phyloP scores from a whole-genome alignment of 1,140 invertebrate genomes.

The Papilio machaon region DNA sequence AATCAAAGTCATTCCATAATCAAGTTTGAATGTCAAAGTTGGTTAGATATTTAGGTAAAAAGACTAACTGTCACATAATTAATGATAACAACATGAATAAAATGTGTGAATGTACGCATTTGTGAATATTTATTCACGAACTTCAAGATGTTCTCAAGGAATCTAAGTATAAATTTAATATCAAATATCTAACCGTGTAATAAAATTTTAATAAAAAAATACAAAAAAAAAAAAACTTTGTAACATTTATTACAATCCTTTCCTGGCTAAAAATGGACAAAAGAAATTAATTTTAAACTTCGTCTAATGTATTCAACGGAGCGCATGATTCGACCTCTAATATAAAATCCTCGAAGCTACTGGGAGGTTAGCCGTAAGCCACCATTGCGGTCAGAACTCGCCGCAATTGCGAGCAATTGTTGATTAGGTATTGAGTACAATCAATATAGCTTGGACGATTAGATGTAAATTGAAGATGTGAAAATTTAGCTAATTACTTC shows the following conservation, averaged over 20 bases:
- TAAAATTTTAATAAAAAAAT: not conserved
- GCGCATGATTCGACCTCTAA: conserved; percentile 26
- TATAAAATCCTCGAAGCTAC: conserved; percentile 28
- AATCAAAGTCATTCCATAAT: not conserved
- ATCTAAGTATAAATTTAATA: too few species aligned
- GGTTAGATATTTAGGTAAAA: not conserved
- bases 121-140: not conserved
- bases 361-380: not conserved
- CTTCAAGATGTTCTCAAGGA: too few species aligned
- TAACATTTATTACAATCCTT: conserved; percentile 25
- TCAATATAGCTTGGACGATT: not conserved
- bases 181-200: too few species aligned
- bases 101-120: not conserved
- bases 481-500: not conserved
- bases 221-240: not conserved
- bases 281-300: conserved; percentile 35
- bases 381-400: conserved; percentile 1
- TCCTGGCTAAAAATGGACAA: not conserved
- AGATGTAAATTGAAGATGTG: not conserved
- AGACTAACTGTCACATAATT: not conserved
- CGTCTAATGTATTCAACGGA: conserved; percentile 26
- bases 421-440: conserved; percentile 11
- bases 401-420: conserved; percentile 22
- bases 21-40: not conserved
- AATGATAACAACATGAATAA: not conserved